phyloP scores from a whole-genome alignment of 53 echinoderm and acorn worm genomes.

The Zoroaster sp. region DNA sequence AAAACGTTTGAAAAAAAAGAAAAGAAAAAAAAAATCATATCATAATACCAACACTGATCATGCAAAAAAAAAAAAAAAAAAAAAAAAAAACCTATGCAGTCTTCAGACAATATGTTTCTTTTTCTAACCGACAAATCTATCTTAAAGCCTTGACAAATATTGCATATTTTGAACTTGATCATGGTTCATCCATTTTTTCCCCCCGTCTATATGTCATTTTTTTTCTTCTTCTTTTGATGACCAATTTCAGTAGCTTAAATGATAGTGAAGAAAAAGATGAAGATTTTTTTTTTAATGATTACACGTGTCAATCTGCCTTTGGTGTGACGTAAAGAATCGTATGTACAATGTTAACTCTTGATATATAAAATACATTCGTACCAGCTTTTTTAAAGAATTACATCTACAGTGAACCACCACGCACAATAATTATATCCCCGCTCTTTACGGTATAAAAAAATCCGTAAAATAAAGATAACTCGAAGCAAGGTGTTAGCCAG shows the following conservation, averaged over 20 bases:
- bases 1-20: too few relatives aligned
- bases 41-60: not conserved
- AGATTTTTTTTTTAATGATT: not conserved
- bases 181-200: too few relatives aligned
- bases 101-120: too few relatives aligned
- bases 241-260: not conserved
- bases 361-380: not conserved
- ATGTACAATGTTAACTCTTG: not conserved
- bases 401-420: not conserved
- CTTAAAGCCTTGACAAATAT: too few relatives aligned
- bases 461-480: too few relatives aligned
- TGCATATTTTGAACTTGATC: too few relatives aligned
- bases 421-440: not conserved
- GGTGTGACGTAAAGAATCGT: not conserved
- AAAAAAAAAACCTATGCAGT: too few relatives aligned
- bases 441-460: not conserved
- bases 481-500: too few relatives aligned
- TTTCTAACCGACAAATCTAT: too few relatives aligned
- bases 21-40: not conserved
- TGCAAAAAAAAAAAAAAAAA: not conserved
- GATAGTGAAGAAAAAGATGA: not conserved
- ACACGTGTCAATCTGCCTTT: not conserved
- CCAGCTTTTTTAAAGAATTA: not conserved
- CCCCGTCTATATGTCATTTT: too few relatives aligned
- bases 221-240: not conserved